Evolutionary conservation across 2,797 vertebrate species (phyloP), one percentile per base, ranked within the genome.

Genomic region (Melopsittacus undulatus): DNA sequence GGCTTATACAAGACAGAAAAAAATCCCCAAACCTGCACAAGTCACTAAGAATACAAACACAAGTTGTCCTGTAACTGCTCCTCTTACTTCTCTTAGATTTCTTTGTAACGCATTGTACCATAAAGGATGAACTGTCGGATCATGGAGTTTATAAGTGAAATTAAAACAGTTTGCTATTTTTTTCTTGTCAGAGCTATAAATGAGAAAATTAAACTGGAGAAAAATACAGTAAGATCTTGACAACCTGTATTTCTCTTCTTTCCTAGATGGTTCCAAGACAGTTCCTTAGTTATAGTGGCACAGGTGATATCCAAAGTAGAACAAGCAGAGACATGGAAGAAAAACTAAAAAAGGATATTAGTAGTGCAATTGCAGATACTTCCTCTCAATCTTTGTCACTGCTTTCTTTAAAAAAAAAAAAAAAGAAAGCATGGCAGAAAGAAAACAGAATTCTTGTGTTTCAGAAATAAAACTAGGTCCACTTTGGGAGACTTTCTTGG

Each of bases 241-340:
- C 26, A 81, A 56, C 21, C 40, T 81, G 38, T 23, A n/a, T 86
- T 88, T 92, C 52, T 86, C 11, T 81, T 83, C n/a, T 52, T 6
- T 64, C 5, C 13, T 68, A 57, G 13, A 11, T 72, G 19, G 34
- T 81, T 11, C 19, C 70, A 94, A 90, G 52, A 68, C 11, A 26
- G 18, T 90, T 94, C 13, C 42, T 27, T 83, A 91, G 95, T 94
- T 92, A 68, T 15, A 88, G 46, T 69, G 89, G 34, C 57, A 95
- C 73, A 85, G 67, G 59, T 94, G 82, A 87, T 79, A 48, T 23
- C 48, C 62, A 91, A 93, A 91, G 75, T 61, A 94, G 86, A 92
- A 75, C 11, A 92, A 87, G 7, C 22, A 67, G 20, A 66, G 27
- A 46, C n/a, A 36, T 23, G 8, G 4, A 26, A 19, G 9, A 84